These are phyloP conservation scores for Petrocephalus zakoni DNA, from an alignment of 2,113 vertebrate genomes.

Conservation along the genomic window DNA sequence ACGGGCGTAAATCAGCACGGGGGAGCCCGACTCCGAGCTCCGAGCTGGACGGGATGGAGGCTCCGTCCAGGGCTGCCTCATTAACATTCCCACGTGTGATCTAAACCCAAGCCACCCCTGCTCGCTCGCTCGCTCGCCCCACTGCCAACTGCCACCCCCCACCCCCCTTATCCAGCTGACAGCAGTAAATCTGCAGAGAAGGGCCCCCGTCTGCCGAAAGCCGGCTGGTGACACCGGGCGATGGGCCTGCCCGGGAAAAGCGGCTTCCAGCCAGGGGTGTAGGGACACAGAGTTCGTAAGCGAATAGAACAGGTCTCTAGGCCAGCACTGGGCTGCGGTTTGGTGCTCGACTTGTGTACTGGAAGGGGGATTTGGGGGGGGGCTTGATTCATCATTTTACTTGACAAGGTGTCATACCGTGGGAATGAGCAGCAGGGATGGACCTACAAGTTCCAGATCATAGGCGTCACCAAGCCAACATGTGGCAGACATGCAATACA, in stretches of 20 bases:
- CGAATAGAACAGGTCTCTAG: not conserved
- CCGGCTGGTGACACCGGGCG: not conserved
- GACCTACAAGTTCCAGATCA: not conserved
- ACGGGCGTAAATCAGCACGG: conserved; percentile 42
- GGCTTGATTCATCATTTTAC: not conserved
- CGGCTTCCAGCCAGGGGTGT: not conserved
- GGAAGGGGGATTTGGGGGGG: not conserved
- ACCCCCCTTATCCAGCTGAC: not conserved
- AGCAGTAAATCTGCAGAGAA: conserved; percentile 13
- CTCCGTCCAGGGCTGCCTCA: not conserved
- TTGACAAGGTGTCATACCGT: not conserved
- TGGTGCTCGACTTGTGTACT: not conserved
- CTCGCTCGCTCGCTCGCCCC: not conserved
- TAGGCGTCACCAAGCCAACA: not conserved
- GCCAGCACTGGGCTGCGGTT: not conserved
- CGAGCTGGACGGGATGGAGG: not conserved
- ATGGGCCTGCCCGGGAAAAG: not conserved
- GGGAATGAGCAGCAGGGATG: not conserved
- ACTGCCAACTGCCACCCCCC: not conserved
- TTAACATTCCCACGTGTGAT: conserved; percentile 4
- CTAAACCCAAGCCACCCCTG: not conserved
- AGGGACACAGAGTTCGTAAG: not conserved
- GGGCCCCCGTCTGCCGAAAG: not conserved
- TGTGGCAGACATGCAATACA: not conserved
- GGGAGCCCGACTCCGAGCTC: not conserved